A percentile compares a stretch with the other conserved stretches of the same genome.
Evolutionary conservation across 2,113 vertebrate genomes (phyloP).

Genomic region (Suricata suricatta): DNA sequence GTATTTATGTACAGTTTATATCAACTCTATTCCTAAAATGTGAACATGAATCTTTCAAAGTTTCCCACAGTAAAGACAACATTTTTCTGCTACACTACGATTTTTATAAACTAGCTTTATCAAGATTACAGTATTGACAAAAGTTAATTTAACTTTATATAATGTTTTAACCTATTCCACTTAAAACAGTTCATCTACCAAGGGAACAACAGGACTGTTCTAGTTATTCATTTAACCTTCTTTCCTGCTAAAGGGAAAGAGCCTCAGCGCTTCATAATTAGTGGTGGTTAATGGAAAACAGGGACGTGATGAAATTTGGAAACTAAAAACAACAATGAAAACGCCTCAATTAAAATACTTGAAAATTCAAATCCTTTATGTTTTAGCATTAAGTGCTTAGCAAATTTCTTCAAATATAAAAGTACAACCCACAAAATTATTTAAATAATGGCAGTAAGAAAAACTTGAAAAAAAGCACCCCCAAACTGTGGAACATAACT

Average conservation of each 20-base stretch:
- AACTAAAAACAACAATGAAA: conserved; percentile 35
- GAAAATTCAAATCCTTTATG: conserved; percentile 22
- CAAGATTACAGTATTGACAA: conserved; percentile 9
- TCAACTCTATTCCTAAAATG: background rate
- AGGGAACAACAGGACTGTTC: conserved; percentile 73
- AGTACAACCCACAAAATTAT: conserved; percentile 29
- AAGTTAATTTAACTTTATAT: conserved; percentile 26
- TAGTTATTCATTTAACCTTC: conserved; percentile 82
- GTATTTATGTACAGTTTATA: background rate
- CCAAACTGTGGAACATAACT: background rate
- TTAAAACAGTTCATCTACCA: conserved; percentile 70
- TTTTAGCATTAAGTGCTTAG: background rate
- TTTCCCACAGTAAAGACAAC: background rate
- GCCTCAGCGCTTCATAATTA: conserved; percentile 66
- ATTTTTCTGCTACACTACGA: background rate
- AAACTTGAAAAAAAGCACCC: background rate
- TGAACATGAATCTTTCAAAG: background rate
- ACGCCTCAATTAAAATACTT: conserved; percentile 31
- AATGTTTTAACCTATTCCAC: conserved; percentile 57
- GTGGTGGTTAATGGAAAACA: conserved; percentile 75
- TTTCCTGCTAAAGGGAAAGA: conserved; percentile 67
- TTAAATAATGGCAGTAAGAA: conserved; percentile 21
- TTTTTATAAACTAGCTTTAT: conserved; percentile 40
- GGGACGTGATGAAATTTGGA: conserved; percentile 45
- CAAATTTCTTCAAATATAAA: background rate